A percentile compares a stretch with the other conserved stretches of the same genome.
These are phyloP conservation scores for Molanna angustata DNA, from an alignment of 2,888 invertebrate genomes.

Conservation along the genomic window DNA sequence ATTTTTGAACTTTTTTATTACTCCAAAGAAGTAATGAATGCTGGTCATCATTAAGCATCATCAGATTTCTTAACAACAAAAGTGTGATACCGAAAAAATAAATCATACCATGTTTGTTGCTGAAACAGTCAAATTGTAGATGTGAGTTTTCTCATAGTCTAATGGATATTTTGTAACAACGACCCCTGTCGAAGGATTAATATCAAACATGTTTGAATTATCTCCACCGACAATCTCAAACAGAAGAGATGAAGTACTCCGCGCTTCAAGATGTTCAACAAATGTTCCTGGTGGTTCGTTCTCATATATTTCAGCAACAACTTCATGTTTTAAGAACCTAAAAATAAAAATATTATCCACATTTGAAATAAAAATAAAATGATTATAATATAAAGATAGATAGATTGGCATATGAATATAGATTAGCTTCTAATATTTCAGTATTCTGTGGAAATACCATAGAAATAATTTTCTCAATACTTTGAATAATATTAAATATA, in stretches of 20 bases:
- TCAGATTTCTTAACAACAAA: no score
- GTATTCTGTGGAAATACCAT: no score
- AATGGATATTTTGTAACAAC: constrained; percentile 72
- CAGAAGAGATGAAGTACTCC: constrained; percentile 75
- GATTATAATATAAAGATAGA: no score
- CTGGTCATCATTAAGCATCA: no score
- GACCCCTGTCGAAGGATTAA: constrained; percentile 86
- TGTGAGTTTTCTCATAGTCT: constrained; percentile 75
- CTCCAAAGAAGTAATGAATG: no score
- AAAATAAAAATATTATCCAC: constrained; percentile 10
- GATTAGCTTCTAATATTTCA: no score
- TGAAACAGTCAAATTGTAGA: constrained; percentile 79
- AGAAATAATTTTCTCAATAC: neutral
- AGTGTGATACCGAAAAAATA: no score
- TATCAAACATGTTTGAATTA: constrained; percentile 67
- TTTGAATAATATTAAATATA: neutral
- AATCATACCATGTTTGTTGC: constrained; percentile 80
- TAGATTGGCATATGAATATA: neutral
- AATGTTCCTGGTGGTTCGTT: constrained; percentile 77
- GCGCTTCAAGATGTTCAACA: constrained; percentile 75
- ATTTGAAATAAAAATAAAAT: constrained; percentile 4
- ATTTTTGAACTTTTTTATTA: no score
- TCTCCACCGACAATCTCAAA: constrained; percentile 77
- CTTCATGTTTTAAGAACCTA: constrained; percentile 43
- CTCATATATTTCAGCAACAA: constrained; percentile 75